These are phyloP conservation scores for Labeo calbasu DNA, from an alignment of 2,797 vertebrate species.

Conservation along the genomic window DNA sequence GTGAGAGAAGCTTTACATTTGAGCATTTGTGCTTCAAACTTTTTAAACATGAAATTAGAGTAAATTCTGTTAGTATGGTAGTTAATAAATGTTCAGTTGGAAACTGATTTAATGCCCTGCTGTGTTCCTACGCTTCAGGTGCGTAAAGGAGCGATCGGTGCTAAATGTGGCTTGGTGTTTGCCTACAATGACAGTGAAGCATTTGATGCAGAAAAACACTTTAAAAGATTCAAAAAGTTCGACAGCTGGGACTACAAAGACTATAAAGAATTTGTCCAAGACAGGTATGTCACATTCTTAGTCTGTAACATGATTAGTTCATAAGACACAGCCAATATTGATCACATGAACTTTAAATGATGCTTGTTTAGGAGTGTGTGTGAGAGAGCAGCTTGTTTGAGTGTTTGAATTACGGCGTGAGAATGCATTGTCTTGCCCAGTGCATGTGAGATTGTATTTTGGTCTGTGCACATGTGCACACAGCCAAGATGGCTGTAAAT, in stretches of 20 bases:
- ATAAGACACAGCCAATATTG: background rate
- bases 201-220: constrained; percentile 94
- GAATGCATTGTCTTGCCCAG: background rate
- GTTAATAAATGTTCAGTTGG: background rate
- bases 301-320: background rate
- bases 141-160: constrained; percentile 92
- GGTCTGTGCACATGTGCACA: background rate
- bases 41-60: background rate
- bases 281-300: constrained; percentile 77
- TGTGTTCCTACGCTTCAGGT: constrained; percentile 77
- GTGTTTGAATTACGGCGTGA: background rate
- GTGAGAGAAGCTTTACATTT: constrained; percentile 69
- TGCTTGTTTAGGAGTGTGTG: background rate
- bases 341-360: background rate
- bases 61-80: background rate
- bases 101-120: background rate
- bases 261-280: constrained; percentile 89
- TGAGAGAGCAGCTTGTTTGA: background rate
- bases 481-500: background rate
- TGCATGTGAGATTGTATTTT: background rate
- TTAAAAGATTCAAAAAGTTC: constrained; percentile 89
- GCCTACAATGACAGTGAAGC: constrained; percentile 84
- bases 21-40: background rate
- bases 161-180: constrained; percentile 93
- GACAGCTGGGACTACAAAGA: constrained; percentile 89